A percentile compares a stretch with the other conserved stretches of the same genome.
phyloP scores from a whole-genome alignment of 2,888 invertebrate species.

The Euzetes globulus region DNA sequence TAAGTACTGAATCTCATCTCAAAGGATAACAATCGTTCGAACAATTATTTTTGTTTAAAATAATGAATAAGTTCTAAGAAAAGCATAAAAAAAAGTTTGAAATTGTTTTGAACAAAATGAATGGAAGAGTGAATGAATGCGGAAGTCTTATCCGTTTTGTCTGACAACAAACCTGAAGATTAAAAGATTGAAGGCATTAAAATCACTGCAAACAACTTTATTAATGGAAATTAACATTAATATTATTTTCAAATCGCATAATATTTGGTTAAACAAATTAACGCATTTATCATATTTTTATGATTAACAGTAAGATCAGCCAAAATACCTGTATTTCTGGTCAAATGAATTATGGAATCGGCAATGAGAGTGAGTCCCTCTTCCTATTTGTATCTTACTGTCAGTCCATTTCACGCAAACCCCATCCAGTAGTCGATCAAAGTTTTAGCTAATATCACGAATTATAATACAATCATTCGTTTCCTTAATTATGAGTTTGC shows the following conservation, averaged over 20 bases:
- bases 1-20: too few species aligned
- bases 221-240: not conserved
- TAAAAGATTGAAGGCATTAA: too few species aligned
- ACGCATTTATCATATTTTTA: not conserved
- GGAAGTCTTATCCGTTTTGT: not conserved
- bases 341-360: too few species aligned
- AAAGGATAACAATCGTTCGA: too few species aligned
- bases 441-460: slow-evolving; percentile 1
- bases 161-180: not conserved
- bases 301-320: not conserved
- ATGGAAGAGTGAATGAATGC: not conserved
- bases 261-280: not conserved
- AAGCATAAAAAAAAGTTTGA: too few species aligned
- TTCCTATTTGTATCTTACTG: not conserved
- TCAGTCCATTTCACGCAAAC: not conserved
- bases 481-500: not conserved
- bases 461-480: slow-evolving; percentile 1
- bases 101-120: not conserved
- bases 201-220: not conserved
- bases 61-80: too few species aligned
- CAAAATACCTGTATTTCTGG: not conserved
- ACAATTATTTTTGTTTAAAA: too few species aligned
- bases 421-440: not conserved
- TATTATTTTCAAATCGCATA: too few species aligned
- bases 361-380: not conserved